phyloP scores from a whole-genome alignment of 2,888 invertebrate species.

The Aleiodes leptofemur region DNA sequence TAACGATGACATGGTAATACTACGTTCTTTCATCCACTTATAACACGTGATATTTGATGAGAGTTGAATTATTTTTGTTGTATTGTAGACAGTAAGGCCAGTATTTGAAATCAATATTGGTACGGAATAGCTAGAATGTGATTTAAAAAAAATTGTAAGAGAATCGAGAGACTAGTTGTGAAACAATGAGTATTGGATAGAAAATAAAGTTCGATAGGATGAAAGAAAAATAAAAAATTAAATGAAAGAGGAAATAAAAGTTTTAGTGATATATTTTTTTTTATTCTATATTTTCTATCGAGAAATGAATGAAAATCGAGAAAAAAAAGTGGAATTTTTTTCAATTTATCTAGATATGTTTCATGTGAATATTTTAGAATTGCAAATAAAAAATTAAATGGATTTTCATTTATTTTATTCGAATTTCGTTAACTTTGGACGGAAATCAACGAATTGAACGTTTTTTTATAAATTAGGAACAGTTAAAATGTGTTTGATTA shows the following conservation, averaged over 20 bases:
- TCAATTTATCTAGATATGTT: not conserved
- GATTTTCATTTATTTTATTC: too few relatives aligned
- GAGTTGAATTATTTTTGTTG: slow-evolving; percentile 60
- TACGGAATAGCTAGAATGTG: slow-evolving; percentile 60
- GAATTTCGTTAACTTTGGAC: too few relatives aligned
- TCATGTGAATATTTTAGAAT: too few relatives aligned
- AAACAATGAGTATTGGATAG: not conserved
- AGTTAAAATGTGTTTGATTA: too few relatives aligned
- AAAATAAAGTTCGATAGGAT: not conserved
- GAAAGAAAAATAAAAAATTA: too few relatives aligned
- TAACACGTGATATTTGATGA: slow-evolving; percentile 54
- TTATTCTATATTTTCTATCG: too few relatives aligned
- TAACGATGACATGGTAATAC: slow-evolving; percentile 43
- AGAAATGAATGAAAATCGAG: not conserved
- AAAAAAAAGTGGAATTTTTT: not conserved
- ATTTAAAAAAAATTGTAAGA: slow-evolving; percentile 29
- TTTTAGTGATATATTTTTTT: too few relatives aligned
- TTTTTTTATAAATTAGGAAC: too few relatives aligned
- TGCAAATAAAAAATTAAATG: too few relatives aligned
- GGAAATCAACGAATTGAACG: too few relatives aligned
- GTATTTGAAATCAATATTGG: slow-evolving; percentile 65
- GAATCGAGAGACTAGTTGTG: slow-evolving; percentile 16
- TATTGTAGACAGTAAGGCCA: slow-evolving; percentile 66
- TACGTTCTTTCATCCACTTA: slow-evolving; percentile 55
- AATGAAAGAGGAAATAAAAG: too few relatives aligned